Percentiles rank a stretch among this genome's conserved stretches.
Conservation (phyloP, 2,888 invertebrate species). For the Marronus borbonicus region DNA sequence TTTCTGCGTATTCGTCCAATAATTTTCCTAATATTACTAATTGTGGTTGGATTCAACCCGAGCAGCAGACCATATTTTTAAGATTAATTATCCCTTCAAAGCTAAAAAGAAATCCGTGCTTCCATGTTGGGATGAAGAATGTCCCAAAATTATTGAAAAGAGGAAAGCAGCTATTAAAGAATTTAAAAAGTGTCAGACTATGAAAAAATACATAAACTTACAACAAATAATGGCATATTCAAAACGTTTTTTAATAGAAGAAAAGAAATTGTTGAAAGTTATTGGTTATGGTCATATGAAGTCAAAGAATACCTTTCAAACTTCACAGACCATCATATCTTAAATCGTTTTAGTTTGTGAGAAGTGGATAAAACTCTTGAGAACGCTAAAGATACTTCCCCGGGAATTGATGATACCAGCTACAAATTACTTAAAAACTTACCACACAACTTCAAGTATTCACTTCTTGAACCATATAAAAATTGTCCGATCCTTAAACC, state of each 20-base stretch:
- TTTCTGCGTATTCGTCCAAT: background rate
- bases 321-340: background rate
- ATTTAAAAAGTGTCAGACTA: constrained; percentile 2
- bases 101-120: background rate
- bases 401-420: constrained; percentile 23
- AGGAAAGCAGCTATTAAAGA: background rate
- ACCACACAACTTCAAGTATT: constrained; percentile 3
- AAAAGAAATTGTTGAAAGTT: background rate
- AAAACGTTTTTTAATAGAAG: constrained; percentile 6
- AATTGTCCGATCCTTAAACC: constrained; percentile 1
- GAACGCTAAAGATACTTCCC: constrained; percentile 20
- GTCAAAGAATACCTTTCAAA: background rate
- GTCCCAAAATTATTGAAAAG: background rate
- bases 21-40: background rate
- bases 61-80: background rate
- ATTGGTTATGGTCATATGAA: constrained; percentile 2
- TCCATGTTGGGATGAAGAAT: constrained; percentile 36
- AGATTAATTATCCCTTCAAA: background rate
- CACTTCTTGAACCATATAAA: background rate
- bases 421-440: constrained; percentile 26
- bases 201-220: constrained; percentile 37
- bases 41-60: background rate
- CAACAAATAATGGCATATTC: constrained; percentile 24
- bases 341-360: constrained; percentile 1
- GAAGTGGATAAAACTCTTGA: background rate